Evolutionary conservation across 1,140 invertebrate species (phyloP).

Genomic region (Bilobella aurantiaca): DNA sequence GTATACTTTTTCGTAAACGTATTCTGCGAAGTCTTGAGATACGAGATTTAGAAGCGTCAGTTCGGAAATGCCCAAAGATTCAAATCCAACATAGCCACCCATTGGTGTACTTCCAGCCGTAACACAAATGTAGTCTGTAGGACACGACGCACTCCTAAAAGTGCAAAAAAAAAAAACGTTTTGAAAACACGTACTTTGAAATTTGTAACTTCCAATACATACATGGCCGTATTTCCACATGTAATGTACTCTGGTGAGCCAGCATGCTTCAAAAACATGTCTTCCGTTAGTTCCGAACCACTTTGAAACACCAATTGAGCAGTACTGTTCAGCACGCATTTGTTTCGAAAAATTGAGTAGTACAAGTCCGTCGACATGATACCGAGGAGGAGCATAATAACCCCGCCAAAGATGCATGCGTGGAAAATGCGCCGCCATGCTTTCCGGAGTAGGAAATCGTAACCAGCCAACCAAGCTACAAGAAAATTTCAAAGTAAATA

Average conservation of each 20-base stretch:
- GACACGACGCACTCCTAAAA: neutral
- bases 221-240: neutral
- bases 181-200: neutral
- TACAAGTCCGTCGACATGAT: neutral
- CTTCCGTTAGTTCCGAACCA: too few relatives aligned
- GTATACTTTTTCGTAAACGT: neutral
- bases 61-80: neutral
- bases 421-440: neutral
- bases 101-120: neutral
- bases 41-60: neutral
- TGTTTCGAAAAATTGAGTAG: neutral
- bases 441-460: neutral
- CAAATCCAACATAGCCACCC: neutral
- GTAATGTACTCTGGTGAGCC: neutral
- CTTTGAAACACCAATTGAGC: neutral
- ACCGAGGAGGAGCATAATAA: neutral
- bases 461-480: neutral
- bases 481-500: too few relatives aligned
- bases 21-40: neutral
- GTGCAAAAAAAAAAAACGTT: neutral
- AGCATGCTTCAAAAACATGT: neutral
- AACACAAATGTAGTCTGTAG: neutral
- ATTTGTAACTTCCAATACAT: neutral
- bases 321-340: neutral
- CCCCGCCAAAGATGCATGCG: neutral